phyloP scores from a whole-genome alignment of 2,888 invertebrate genomes.

The Phyto melanocephala region DNA sequence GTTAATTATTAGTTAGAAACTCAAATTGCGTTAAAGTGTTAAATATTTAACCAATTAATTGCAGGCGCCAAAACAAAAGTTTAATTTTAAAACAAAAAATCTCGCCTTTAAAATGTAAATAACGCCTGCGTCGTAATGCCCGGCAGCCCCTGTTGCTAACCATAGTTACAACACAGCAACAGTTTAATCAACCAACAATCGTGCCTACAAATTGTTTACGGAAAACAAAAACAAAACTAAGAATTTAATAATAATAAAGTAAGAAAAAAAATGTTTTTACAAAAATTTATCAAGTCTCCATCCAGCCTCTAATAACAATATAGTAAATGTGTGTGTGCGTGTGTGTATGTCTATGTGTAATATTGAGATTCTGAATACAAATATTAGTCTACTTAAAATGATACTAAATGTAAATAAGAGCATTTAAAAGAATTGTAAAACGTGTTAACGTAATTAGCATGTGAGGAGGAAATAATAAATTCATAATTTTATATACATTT shows the following conservation, averaged over 20 bases:
- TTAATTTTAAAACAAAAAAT: conserved; percentile 14
- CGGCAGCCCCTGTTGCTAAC: background rate
- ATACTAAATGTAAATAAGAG: conserved; percentile 44
- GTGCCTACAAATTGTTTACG: conserved; percentile 17
- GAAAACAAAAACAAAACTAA: conserved; percentile 12
- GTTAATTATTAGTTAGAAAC: background rate
- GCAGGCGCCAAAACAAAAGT: conserved; percentile 45
- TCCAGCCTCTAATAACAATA: too few species aligned
- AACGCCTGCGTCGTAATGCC: background rate
- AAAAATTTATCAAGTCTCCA: conserved; percentile 10
- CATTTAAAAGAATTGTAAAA: conserved; percentile 47
- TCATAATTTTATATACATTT: conserved; percentile 27
- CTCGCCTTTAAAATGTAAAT: background rate
- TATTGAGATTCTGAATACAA: background rate
- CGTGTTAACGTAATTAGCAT: conserved; percentile 61
- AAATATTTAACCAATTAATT: conserved; percentile 52
- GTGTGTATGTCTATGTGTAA: too few species aligned
- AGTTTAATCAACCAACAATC: conserved; percentile 28
- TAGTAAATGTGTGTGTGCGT: too few species aligned
- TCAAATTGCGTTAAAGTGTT: conserved; percentile 32
- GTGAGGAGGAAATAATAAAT: conserved; percentile 43
- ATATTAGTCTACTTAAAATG: conserved; percentile 49
- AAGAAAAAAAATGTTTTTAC: background rate
- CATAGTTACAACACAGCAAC: background rate
- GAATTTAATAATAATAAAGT: background rate